Evolutionary conservation across 2,888 invertebrate genomes (phyloP).

Genomic region (Mythimna lalbum): DNA sequence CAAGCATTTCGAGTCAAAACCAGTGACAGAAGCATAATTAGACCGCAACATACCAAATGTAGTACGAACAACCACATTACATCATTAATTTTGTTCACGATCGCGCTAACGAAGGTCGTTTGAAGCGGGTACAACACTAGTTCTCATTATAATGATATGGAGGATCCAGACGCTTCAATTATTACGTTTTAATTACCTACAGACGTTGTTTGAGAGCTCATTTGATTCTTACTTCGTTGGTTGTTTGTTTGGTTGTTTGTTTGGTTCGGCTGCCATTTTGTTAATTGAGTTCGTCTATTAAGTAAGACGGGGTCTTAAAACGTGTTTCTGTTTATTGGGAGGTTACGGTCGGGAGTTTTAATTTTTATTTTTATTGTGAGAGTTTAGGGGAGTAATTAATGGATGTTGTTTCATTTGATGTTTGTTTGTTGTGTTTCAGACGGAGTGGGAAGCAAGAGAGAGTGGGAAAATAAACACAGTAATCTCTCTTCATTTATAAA

Average conservation of each 20-base stretch:
- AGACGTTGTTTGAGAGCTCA: constrained; percentile 51
- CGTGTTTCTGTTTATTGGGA: constrained; percentile 49
- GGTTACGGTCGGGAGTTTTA: constrained; percentile 44
- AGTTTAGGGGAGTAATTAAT: constrained; percentile 32
- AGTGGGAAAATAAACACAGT: not conserved
- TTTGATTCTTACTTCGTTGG: constrained; percentile 51
- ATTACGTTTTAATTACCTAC: constrained; percentile 67
- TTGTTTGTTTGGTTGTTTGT: constrained; percentile 54
- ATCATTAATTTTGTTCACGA: constrained; percentile 64
- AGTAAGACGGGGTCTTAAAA: constrained; percentile 43
- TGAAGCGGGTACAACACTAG: constrained; percentile 55
- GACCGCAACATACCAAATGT: constrained; percentile 60
- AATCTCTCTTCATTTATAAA: not conserved
- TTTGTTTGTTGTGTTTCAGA: constrained; percentile 20
- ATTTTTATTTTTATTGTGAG: constrained; percentile 40
- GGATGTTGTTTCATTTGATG: constrained; percentile 32
- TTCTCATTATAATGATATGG: constrained; percentile 61
- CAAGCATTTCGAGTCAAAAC: constrained; percentile 49
- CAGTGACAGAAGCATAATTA: constrained; percentile 64
- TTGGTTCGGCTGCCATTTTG: constrained; percentile 47
- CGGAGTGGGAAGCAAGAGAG: not conserved
- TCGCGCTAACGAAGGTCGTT: constrained; percentile 63
- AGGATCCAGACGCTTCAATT: constrained; percentile 59
- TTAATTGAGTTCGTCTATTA: constrained; percentile 56
- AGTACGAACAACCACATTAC: constrained; percentile 55